These are phyloP conservation scores for Cancer borealis DNA, from an alignment of 2,888 invertebrate species.

Conservation along the genomic window DNA sequence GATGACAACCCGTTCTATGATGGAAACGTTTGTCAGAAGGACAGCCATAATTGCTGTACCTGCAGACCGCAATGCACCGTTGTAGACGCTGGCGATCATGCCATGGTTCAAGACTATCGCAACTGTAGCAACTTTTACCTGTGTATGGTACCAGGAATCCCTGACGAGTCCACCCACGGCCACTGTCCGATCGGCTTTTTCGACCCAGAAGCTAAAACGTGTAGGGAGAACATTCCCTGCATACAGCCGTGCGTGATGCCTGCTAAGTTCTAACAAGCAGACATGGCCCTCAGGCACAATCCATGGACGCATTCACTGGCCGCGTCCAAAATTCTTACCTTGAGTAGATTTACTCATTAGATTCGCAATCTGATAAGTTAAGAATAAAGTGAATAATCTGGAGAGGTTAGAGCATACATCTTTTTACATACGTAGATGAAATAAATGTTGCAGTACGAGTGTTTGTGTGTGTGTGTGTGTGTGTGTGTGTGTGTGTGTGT, in stretches of 20 bases:
- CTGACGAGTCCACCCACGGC: conserved; percentile 28
- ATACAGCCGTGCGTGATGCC: background rate
- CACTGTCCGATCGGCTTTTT: background rate
- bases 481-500: too few relatives aligned
- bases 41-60: background rate
- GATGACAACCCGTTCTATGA: background rate
- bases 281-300: too few relatives aligned
- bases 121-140: conserved; percentile 38
- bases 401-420: too few relatives aligned
- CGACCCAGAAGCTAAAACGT: background rate
- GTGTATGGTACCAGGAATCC: background rate
- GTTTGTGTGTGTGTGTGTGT: too few relatives aligned
- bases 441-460: too few relatives aligned
- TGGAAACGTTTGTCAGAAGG: background rate
- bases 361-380: too few relatives aligned
- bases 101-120: background rate
- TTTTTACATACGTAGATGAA: too few relatives aligned
- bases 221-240: background rate
- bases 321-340: too few relatives aligned
- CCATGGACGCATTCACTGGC: too few relatives aligned
- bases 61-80: background rate
- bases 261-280: background rate
- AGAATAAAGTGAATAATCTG: too few relatives aligned
- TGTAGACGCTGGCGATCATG: background rate
- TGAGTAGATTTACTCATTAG: too few relatives aligned